A percentile compares a stretch with the other conserved stretches of the same genome.
These are phyloP conservation scores for Sus cebifrons DNA, from an alignment of 2,797 vertebrate genomes.

Conservation along the genomic window DNA sequence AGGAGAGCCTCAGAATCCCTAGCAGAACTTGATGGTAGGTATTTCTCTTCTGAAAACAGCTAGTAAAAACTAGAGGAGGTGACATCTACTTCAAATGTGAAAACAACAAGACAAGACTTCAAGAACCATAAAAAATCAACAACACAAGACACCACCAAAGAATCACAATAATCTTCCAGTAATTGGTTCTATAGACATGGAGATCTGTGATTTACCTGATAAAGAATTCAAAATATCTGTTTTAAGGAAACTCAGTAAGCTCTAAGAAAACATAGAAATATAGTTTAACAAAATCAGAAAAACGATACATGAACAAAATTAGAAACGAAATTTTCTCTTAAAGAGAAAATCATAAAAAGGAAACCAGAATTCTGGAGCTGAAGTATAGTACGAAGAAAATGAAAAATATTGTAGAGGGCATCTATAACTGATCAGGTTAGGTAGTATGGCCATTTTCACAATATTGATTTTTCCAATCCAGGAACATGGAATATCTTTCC, in stretches of 20 bases:
- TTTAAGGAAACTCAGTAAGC: background rate
- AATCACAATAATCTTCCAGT: background rate
- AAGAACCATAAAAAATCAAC: background rate
- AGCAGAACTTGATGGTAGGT: background rate
- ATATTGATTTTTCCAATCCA: no score
- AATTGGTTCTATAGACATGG: background rate
- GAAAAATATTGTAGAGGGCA: background rate
- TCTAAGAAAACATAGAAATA: background rate
- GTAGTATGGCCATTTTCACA: no score
- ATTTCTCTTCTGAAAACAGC: background rate
- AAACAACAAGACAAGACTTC: background rate
- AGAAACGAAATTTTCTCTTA: background rate
- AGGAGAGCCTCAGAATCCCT: background rate
- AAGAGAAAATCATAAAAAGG: background rate
- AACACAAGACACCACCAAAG: background rate
- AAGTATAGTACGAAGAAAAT: background rate
- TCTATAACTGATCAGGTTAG: background rate
- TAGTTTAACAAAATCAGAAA: background rate
- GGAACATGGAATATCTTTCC: no score
- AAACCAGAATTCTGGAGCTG: background rate
- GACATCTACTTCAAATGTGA: background rate
- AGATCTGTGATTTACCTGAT: background rate
- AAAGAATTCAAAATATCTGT: background rate
- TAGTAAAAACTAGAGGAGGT: background rate
- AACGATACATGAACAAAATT: background rate